phyloP scores from a whole-genome alignment of 2,888 invertebrate species.

The Teinopalpus imperialis region DNA sequence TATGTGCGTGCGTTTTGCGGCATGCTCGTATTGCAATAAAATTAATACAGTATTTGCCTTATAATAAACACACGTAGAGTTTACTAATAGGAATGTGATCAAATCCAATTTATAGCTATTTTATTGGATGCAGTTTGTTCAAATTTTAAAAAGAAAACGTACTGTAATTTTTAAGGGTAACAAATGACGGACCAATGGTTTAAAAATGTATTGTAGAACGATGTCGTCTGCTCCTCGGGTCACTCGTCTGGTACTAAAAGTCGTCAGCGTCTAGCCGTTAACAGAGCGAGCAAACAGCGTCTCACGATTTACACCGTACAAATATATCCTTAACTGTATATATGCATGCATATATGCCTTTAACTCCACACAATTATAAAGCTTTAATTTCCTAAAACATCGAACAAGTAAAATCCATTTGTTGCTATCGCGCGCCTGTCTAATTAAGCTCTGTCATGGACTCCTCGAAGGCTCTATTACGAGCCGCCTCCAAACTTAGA shows the following conservation, averaged over 20 bases:
- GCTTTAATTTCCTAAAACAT: constrained; percentile 60
- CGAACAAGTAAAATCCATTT: constrained; percentile 80
- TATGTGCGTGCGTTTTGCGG: constrained; percentile 32
- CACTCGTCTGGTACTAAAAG: constrained; percentile 29
- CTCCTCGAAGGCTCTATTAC: constrained; percentile 81
- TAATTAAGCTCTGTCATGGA: constrained; percentile 81
- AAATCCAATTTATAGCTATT: too few relatives aligned
- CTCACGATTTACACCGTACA: constrained; percentile 38
- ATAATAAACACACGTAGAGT: too few relatives aligned
- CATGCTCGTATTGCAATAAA: not conserved
- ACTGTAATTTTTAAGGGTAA: constrained; percentile 37
- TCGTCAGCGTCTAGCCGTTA: constrained; percentile 38
- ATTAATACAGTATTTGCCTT: too few relatives aligned
- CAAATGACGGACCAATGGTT: constrained; percentile 6
- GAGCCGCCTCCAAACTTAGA: constrained; percentile 77
- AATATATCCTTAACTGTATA: constrained; percentile 49
- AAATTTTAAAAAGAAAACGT: too few relatives aligned
- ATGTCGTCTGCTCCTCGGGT: constrained; percentile 1
- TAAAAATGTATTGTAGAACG: constrained; percentile 1
- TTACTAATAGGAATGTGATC: too few relatives aligned
- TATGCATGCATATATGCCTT: constrained; percentile 48
- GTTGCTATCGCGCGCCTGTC: constrained; percentile 75
- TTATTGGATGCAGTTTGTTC: too few relatives aligned
- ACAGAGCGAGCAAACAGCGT: constrained; percentile 33
- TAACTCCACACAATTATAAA: constrained; percentile 55